Conservation (phyloP, 2,888 invertebrate species). For the Agrotis exclamationis region DNA sequence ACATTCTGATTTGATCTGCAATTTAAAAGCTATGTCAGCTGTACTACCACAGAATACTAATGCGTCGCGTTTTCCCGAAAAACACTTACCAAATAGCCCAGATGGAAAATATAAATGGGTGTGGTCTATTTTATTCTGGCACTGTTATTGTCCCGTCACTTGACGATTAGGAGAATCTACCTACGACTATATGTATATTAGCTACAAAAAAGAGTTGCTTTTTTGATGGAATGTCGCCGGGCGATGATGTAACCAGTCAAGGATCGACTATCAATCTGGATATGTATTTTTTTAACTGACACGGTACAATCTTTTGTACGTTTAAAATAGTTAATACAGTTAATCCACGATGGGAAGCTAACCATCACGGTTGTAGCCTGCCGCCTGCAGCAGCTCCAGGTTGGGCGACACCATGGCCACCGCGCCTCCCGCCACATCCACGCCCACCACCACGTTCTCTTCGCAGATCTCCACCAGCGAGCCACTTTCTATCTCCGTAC, state of each 20-base stretch:
- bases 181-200: not conserved
- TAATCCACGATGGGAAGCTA: not conserved
- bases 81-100: not conserved
- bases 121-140: not conserved
- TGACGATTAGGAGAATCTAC: not conserved
- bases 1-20: conserved; percentile 91
- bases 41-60: not conserved
- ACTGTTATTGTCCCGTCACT: no score
- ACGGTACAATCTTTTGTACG: not conserved
- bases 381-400: conserved; percentile 78
- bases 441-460: conserved; percentile 74
- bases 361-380: conserved; percentile 80
- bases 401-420: conserved; percentile 73
- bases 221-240: not conserved
- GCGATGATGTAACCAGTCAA: not conserved
- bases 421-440: conserved; percentile 77
- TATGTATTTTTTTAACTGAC: not conserved
- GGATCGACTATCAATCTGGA: not conserved
- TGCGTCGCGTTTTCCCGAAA: not conserved
- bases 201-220: not conserved
- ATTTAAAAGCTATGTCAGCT: conserved; percentile 24
- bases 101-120: not conserved
- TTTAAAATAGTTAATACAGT: not conserved
- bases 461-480: conserved; percentile 81
- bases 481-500: conserved; percentile 79